Conservation (phyloP, 2,797 vertebrate genomes). For the Odontamblyopus rebecca region DNA sequence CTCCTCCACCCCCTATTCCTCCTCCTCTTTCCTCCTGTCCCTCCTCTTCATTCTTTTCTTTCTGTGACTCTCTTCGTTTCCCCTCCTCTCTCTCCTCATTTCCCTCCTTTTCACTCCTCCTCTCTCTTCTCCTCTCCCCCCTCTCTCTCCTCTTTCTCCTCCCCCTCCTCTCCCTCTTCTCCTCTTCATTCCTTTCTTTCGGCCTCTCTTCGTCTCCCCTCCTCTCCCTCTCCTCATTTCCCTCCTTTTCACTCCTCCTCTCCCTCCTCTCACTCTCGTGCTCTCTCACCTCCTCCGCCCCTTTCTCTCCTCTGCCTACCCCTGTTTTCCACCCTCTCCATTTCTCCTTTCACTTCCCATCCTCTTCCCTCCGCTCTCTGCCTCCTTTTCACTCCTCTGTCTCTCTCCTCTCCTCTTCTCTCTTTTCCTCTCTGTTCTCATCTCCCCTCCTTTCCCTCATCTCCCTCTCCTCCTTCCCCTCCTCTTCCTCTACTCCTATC, state of each 20-base stretch:
- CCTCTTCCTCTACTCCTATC: too few relatives aligned
- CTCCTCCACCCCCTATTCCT: too few relatives aligned
- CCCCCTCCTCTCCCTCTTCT: not conserved
- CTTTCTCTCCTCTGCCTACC: not conserved
- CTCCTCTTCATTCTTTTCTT: too few relatives aligned
- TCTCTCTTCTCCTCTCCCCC: not conserved
- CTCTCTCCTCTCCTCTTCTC: too few relatives aligned
- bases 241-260: not conserved
- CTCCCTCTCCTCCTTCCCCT: too few relatives aligned
- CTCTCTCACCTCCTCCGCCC: not conserved
- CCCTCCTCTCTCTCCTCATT: not conserved
- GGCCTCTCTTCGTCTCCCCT: too few relatives aligned
- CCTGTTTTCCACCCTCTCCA: not conserved
- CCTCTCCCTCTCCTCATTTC: not conserved
- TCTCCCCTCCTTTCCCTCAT: too few relatives aligned
- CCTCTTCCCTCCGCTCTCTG: too few relatives aligned
- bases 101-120: not conserved
- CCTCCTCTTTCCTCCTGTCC: too few relatives aligned
- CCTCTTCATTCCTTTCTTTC: not conserved
- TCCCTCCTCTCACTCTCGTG: not conserved
- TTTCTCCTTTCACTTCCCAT: not conserved
- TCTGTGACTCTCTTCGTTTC: not conserved
- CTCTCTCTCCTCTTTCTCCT: too few relatives aligned
- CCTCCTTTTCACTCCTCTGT: too few relatives aligned
- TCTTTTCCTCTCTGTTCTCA: too few relatives aligned